Percentiles rank a stretch among this genome's conserved stretches.
Conservation (phyloP, 2,797 vertebrate species). For the Iguana delicatissima region DNA sequence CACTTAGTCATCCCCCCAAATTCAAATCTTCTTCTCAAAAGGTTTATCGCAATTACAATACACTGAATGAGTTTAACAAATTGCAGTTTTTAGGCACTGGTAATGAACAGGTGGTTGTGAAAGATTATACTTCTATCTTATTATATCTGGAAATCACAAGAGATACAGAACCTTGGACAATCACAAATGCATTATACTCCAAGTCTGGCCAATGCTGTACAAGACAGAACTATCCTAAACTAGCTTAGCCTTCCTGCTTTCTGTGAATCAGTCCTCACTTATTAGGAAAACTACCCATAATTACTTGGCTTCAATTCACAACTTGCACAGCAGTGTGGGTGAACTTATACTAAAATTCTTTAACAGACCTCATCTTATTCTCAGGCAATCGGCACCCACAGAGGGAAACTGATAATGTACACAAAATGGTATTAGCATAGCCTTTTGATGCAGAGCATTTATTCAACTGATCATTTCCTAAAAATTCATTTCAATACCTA, state of each 20-base stretch:
- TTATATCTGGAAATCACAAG: neutral
- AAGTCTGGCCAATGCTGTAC: neutral
- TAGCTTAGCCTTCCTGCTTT: neutral
- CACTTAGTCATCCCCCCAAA: neutral
- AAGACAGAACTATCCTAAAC: neutral
- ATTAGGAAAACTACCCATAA: neutral
- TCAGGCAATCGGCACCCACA: constrained; percentile 39
- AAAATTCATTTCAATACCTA: too few relatives aligned
- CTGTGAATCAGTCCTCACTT: neutral
- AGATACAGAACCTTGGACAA: too few relatives aligned
- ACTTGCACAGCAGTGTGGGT: too few relatives aligned
- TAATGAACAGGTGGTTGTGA: neutral
- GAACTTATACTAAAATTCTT: constrained; percentile 57
- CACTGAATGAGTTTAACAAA: too few relatives aligned
- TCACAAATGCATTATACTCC: neutral
- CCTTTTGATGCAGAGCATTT: neutral
- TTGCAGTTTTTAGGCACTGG: too few relatives aligned
- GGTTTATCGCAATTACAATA: neutral
- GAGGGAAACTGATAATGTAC: neutral
- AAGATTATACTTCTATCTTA: neutral
- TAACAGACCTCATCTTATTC: constrained; percentile 55
- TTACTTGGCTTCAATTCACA: neutral
- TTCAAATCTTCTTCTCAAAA: neutral
- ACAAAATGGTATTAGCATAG: constrained; percentile 19
- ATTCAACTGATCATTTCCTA: too few relatives aligned